These are phyloP conservation scores for Paralichthys olivaceus DNA, from an alignment of 2,113 vertebrate genomes.

Conservation along the genomic window DNA sequence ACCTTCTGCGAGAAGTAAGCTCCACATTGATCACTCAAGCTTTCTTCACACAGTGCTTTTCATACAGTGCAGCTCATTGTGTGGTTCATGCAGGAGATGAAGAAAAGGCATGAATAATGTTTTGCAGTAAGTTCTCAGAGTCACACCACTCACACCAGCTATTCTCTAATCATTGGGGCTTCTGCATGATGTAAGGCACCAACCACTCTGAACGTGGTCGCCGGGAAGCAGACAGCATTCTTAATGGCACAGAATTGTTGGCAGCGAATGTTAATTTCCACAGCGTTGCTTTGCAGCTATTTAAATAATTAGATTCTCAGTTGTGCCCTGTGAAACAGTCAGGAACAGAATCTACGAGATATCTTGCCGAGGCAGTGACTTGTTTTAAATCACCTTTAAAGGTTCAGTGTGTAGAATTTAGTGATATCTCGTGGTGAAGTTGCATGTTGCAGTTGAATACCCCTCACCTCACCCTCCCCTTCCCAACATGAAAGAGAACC, in stretches of 20 bases:
- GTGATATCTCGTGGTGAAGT: too few relatives aligned
- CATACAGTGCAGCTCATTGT: neutral
- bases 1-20: slow-evolving; percentile 96
- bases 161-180: slow-evolving; percentile 28
- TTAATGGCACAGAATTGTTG: slow-evolving; percentile 22
- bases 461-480: too few relatives aligned
- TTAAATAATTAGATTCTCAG: neutral
- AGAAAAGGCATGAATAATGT: neutral
- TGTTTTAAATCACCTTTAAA: too few relatives aligned
- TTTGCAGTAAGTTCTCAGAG: neutral
- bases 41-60: neutral
- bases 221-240: slow-evolving; percentile 26
- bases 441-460: too few relatives aligned
- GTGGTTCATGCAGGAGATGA: neutral
- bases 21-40: slow-evolving; percentile 22
- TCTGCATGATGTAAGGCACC: slow-evolving; percentile 29
- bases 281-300: slow-evolving; percentile 21
- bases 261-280: slow-evolving; percentile 30
- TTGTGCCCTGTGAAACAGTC: neutral
- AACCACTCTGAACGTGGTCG: slow-evolving; percentile 14
- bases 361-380: neutral
- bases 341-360: neutral
- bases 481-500: too few relatives aligned
- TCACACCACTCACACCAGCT: neutral
- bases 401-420: too few relatives aligned